A percentile compares a stretch with the other conserved stretches of the same genome.
Conservation (phyloP, 53 echinoderm and acorn worm species). For the Antedon mediterranea region DNA sequence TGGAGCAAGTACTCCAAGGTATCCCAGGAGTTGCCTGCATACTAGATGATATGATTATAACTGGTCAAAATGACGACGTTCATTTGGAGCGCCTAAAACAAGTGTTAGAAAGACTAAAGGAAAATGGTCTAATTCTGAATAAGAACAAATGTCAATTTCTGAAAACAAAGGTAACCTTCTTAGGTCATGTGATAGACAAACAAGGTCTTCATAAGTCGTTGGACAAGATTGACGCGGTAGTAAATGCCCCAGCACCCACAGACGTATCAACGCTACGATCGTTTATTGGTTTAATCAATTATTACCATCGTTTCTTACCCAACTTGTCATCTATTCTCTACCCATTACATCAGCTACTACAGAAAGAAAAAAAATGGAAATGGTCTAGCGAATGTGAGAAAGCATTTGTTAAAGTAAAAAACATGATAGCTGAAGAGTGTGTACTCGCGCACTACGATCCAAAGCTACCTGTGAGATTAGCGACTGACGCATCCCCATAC, state of each 20-base stretch:
- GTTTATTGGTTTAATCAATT: too few relatives aligned
- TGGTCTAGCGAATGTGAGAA: not conserved
- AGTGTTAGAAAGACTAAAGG: slow-evolving; percentile 13
- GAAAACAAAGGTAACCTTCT: slow-evolving; percentile 7
- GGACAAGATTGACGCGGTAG: slow-evolving; percentile 9
- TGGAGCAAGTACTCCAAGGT: too few relatives aligned
- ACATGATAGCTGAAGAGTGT: slow-evolving; percentile 2
- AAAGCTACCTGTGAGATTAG: slow-evolving; percentile 16
- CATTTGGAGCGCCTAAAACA: slow-evolving; percentile 6
- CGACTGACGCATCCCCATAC: slow-evolving; percentile 33
- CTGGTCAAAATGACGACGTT: slow-evolving; percentile 6
- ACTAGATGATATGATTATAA: slow-evolving; percentile 29
- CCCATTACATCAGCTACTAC: slow-evolving; percentile 11
- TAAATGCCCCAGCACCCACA: too few relatives aligned
- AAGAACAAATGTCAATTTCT: slow-evolving; percentile 35
- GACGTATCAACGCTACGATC: too few relatives aligned
- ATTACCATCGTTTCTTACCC: too few relatives aligned
- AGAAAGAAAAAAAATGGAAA: not conserved
- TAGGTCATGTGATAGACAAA: slow-evolving; percentile 11
- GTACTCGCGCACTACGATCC: slow-evolving; percentile 17
- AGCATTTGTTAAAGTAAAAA: not conserved
- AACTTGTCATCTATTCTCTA: slow-evolving; percentile 20
- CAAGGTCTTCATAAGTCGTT: slow-evolving; percentile 18
- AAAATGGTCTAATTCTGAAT: slow-evolving; percentile 25
- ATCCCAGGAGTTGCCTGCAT: slow-evolving; percentile 23